Conservation (phyloP, 2,797 vertebrate genomes). For the Hafferia zeledoni region DNA sequence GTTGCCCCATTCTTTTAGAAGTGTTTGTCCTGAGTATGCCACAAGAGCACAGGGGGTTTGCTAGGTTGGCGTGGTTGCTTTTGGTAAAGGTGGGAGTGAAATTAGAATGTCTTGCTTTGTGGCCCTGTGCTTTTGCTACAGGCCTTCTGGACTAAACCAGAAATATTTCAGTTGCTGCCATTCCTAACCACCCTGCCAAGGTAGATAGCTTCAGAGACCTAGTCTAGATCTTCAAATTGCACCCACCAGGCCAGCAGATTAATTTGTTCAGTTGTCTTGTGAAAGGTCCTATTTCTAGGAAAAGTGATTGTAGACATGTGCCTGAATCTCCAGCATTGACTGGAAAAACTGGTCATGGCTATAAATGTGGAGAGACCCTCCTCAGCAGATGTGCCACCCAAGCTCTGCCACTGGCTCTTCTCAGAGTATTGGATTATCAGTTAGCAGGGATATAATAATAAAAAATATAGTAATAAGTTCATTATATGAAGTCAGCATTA, state of each 20-base stretch:
- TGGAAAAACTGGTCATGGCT: not conserved
- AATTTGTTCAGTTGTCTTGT: not conserved
- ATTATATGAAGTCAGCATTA: not conserved
- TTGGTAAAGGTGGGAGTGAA: not conserved
- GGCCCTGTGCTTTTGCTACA: not conserved
- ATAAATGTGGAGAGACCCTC: not conserved
- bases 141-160: not conserved
- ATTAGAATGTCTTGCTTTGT: not conserved
- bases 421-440: not conserved
- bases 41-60: not conserved
- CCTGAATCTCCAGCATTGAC: not conserved
- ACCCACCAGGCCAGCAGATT: not conserved
- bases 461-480: not conserved
- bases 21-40: not conserved
- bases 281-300: not conserved
- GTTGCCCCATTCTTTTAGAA: not conserved
- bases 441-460: not conserved
- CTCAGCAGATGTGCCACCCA: not conserved
- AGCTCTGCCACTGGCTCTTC: not conserved
- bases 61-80: not conserved
- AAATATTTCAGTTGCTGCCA: not conserved
- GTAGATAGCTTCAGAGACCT: not conserved
- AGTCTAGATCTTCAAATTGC: not conserved
- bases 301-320: not conserved
- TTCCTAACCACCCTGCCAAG: not conserved